Percentiles rank a stretch among this genome's conserved stretches.
Evolutionary conservation across 2,113 vertebrate genomes (phyloP).

Genomic region (Heloderma charlesbogerti): DNA sequence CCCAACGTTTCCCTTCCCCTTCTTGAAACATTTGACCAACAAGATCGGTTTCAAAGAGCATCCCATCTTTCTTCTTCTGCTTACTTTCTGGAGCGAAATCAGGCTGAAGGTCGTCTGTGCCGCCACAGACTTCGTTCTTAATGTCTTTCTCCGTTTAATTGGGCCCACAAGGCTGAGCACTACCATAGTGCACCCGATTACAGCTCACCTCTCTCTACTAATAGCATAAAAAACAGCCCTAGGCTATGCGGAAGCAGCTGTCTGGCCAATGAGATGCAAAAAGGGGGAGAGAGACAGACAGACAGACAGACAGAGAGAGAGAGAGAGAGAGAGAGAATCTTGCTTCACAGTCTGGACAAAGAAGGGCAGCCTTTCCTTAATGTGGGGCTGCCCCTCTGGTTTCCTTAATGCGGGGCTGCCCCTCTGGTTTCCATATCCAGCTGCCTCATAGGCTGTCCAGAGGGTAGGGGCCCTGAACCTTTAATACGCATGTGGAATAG

Average conservation of each 20-base stretch:
- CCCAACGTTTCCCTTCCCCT: neutral
- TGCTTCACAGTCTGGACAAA: rapidly evolving
- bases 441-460: no score
- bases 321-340: neutral
- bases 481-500: no score
- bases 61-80: rapidly evolving
- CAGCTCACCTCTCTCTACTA: rapidly evolving
- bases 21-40: neutral
- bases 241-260: rapidly evolving
- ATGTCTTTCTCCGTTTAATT: neutral
- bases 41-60: rapidly evolving
- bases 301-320: no score
- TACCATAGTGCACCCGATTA: neutral
- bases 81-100: neutral
- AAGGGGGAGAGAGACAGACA: neutral
- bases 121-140: neutral
- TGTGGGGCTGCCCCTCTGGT: no score
- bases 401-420: no score
- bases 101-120: rapidly evolving
- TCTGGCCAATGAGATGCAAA: neutral
- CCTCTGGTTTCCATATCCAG: no score
- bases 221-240: neutral
- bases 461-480: no score
- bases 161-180: neutral
- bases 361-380: neutral